Base-by-base conservation (phyloP, 1,140 invertebrate genomes). In the Rhynchophorus ferrugineus region DNA sequence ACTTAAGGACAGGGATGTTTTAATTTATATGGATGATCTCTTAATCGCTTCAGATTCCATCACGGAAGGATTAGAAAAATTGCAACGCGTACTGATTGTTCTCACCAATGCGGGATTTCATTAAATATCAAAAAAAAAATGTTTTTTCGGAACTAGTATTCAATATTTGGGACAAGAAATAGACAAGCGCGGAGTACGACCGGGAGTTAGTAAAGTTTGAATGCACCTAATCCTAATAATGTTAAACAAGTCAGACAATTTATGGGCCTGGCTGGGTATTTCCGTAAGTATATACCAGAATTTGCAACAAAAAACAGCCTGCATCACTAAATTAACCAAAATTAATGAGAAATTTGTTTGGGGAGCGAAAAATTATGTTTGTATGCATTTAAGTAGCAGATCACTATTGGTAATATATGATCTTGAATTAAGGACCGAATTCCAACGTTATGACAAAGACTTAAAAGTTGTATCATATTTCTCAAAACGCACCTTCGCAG, bases 231-330 rank as follows among this genome's bases (percentile, higher is more conserved):
- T n/a, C 73, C 75, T 7, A 56, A 17, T n/a, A 61, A 63, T 49
- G 43, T 65, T 14, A 64, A 53, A 20, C 59, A 71, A 49, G 14
- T 76, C 13, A 54, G 55, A 49, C 44, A 52, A 41, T 62, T 72
- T 65, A 44, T 71, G 35, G 71, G 72, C 8, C 45, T 71, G 20
- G 53, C 63, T 14, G 58, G 60, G 18, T 76, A 67, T 58, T 75
- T 72, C 49, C 60, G 68, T 35, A 59, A 69, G 14, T 76, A 74
- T 50, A 51, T 74, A 14, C 60, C 60, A 19, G 59, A 71, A 20
- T 64, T 73, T 33, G 50, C 68, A 3, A 54, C 54, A 9, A 17
- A 70, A 9, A 61, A 5, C 63, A 6, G 63, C 51, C 1, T 70
- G 70, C 9, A 51, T 75, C 3, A 59, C 67, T 50, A 21, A 58